Conservation (phyloP, 2,113 vertebrate species). For the Rhinopomastus cyanomelas region DNA sequence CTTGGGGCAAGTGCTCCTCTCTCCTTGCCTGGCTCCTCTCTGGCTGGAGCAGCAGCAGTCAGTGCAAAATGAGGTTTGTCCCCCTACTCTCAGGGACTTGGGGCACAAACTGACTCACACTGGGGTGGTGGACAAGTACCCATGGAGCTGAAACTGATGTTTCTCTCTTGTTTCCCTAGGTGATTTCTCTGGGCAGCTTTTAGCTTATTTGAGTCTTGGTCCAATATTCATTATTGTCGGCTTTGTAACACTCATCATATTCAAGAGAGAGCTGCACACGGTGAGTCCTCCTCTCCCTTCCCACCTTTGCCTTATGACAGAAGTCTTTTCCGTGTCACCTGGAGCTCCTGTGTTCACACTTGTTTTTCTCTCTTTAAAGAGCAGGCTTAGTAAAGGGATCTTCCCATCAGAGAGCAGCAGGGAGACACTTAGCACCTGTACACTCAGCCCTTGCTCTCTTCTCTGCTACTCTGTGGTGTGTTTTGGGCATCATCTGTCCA, state of each 20-base stretch:
- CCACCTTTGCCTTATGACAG: background rate
- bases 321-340: background rate
- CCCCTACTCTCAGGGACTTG: background rate
- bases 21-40: background rate
- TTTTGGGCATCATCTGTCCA: background rate
- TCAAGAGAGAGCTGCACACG: slow-evolving; percentile 98
- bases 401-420: slow-evolving; percentile 15
- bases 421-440: background rate
- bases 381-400: background rate
- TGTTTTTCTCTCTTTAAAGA: background rate
- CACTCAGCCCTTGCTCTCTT: background rate
- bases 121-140: background rate
- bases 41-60: background rate
- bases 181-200: slow-evolving; percentile 90
- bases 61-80: background rate
- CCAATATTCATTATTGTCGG: slow-evolving; percentile 91
- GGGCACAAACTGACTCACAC: background rate
- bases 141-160: background rate
- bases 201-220: slow-evolving; percentile 92
- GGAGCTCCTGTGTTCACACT: background rate
- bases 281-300: slow-evolving; percentile 74
- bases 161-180: slow-evolving; percentile 72
- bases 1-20: background rate
- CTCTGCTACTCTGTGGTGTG: background rate
- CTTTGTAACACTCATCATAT: slow-evolving; percentile 95